Conservation (phyloP, 2,113 vertebrate genomes). For the Poecile atricapillus region DNA sequence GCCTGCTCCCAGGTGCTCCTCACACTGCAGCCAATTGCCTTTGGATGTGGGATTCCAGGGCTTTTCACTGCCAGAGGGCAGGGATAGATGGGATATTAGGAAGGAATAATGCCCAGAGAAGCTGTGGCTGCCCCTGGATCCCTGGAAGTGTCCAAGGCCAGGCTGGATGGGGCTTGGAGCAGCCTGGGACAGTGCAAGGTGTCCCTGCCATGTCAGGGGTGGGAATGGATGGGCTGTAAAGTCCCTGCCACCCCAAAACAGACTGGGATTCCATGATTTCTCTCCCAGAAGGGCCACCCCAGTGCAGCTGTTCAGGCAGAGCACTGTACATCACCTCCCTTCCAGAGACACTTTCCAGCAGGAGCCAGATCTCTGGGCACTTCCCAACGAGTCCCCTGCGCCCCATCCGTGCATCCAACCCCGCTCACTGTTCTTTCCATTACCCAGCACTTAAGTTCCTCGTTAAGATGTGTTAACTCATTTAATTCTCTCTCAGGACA, state of each 20-base stretch:
- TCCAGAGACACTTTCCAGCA: background rate
- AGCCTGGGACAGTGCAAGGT: fast-evolving
- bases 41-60: background rate
- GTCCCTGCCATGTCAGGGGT: background rate
- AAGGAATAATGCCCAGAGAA: background rate
- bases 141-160: background rate
- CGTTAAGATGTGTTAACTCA: constrained; percentile 9
- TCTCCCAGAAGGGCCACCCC: background rate
- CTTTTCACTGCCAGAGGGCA: background rate
- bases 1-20: background rate
- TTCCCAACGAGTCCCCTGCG: fast-evolving
- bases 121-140: background rate
- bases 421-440: background rate
- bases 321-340: background rate
- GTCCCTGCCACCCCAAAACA: background rate
- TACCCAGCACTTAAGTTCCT: background rate
- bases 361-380: background rate
- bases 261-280: background rate
- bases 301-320: background rate
- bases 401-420: fast-evolving
- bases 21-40: background rate
- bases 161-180: fast-evolving
- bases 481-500: constrained; percentile 23
- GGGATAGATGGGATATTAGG: fast-evolving
- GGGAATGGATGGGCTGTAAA: too few species aligned